Base-by-base conservation (phyloP, 2,888 invertebrate genomes). In the Eristalis pertinax region DNA sequence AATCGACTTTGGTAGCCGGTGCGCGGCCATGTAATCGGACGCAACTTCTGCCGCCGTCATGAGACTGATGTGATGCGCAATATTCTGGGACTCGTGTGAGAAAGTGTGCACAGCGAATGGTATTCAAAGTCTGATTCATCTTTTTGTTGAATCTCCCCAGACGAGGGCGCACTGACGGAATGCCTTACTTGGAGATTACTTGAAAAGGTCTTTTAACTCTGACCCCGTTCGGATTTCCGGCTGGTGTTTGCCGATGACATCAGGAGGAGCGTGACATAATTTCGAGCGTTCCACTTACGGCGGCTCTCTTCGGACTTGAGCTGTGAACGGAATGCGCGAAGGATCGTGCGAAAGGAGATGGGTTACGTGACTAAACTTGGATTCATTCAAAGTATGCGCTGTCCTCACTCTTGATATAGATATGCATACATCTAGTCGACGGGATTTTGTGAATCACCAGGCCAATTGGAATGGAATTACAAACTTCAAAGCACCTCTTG, bases 111-210 rank as follows among this genome's bases (percentile, higher is more conserved):
- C 38, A 4, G 22, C 19, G 0, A 15, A 65, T 41, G 64, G 38
- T 38, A 65, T 24, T 22, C 22, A 65, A 65, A 65, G 65, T 65
- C 38, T 24, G 24, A 65, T 24, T 41, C 41, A 41, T 26, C 41
- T 41, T 4, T 5, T 50, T 8, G 5, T 4, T 2, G 50, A 19
- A 38, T 38, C 38, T 19, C 50, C 19, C 5, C 0, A 8, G 50
- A 19, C 8, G 50, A 38, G 13, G 38, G 38, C 13, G 38, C 38
- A 13, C 1, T 38, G 19, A 19, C 19, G 50, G 8, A 19, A 19
- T 50, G 19, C 2, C 4, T 50, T n/a, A 5, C 4, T 43, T 43
- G 43, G 43, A 1, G 4, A n/a, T n/a, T n/a, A n/a, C 43, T 50
- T 19, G 19, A 19, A n/a, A 8, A 26, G 41, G 41, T 41, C 41